Conservation (phyloP, 2,113 vertebrate genomes). For the Strix uralensis region DNA sequence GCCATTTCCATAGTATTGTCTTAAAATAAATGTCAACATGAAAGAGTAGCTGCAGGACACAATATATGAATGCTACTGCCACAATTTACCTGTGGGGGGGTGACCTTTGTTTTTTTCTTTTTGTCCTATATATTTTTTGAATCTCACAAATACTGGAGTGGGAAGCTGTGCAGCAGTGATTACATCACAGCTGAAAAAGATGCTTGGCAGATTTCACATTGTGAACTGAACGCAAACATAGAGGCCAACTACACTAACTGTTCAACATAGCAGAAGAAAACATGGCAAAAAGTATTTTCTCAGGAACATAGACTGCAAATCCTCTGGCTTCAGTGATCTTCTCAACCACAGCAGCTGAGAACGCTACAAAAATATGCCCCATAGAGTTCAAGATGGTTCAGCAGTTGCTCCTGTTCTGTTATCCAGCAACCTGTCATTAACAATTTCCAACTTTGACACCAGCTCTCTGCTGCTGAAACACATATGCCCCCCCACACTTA, state of each 20-base stretch:
- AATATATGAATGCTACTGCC: neutral
- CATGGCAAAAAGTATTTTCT: neutral
- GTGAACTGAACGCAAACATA: neutral
- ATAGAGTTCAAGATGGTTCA: neutral
- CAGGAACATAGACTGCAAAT: neutral
- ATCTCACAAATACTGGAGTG: neutral
- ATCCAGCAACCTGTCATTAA: neutral
- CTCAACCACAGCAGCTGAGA: neutral
- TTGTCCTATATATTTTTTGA: neutral
- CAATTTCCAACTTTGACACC: neutral
- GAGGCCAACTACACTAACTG: neutral
- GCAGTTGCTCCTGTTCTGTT: neutral
- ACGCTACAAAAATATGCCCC: neutral
- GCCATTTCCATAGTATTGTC: neutral
- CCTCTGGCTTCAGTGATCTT: neutral
- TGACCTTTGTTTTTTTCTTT: neutral
- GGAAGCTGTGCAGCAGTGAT: neutral
- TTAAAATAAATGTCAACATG: neutral
- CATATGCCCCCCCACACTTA: fast-evolving
- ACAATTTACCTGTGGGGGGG: neutral
- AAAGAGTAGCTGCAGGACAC: neutral
- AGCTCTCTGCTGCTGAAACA: neutral
- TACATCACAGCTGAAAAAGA: neutral
- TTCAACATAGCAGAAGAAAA: neutral
- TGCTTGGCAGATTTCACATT: neutral